These are phyloP conservation scores for Staurois parvus DNA, from an alignment of 2,797 vertebrate genomes.

Conservation along the genomic window DNA sequence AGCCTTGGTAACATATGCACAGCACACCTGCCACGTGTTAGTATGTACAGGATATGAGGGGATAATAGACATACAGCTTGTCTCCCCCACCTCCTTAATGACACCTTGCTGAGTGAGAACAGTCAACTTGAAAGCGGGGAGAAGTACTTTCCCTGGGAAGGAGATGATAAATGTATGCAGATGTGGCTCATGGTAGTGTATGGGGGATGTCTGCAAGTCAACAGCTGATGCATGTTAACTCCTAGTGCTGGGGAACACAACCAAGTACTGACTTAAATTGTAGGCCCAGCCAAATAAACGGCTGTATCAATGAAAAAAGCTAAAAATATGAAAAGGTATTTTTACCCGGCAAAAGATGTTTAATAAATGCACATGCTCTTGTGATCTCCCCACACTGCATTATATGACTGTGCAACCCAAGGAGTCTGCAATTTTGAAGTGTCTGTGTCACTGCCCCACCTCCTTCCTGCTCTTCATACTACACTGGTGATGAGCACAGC, in stretches of 20 bases:
- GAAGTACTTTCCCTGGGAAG: neutral
- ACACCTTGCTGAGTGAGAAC: slow-evolving; percentile 44
- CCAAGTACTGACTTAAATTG: neutral
- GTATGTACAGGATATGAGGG: neutral
- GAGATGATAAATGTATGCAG: slow-evolving; percentile 17
- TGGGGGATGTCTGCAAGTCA: neutral
- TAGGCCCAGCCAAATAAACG: neutral
- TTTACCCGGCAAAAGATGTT: neutral
- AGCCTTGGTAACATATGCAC: slow-evolving; percentile 10
- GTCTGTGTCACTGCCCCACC: no score
- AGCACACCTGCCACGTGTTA: neutral
- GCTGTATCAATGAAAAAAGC: neutral
- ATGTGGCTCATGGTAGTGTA: neutral
- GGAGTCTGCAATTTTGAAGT: no score
- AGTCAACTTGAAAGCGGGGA: slow-evolving; percentile 20
- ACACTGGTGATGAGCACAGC: no score
- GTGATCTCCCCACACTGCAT: neutral
- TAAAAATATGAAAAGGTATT: neutral
- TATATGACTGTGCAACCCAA: no score
- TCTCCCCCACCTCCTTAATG: slow-evolving; percentile 24
- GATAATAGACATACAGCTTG: neutral
- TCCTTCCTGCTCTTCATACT: no score
- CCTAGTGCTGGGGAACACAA: neutral
- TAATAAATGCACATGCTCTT: neutral
- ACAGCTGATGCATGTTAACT: slow-evolving; percentile 1